Evolutionary conservation across 2,113 vertebrate genomes (phyloP), one percentile per base, ranked within the genome.

Genomic region (Ornithorhynchus anatinus): DNA sequence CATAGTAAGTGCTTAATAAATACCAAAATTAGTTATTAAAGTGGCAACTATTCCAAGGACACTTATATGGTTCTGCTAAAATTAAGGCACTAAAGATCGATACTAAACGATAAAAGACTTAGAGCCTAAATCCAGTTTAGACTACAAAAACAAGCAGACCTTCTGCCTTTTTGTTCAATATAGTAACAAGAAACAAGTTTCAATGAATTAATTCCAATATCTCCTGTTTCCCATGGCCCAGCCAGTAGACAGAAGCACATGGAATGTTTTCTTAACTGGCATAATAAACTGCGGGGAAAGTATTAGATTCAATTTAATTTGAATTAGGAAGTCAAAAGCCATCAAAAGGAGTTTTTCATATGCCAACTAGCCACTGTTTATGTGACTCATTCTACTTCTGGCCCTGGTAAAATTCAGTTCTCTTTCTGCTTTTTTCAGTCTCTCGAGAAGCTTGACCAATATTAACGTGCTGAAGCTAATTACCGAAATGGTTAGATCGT

Each of bases 181-280:
- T 69, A 43, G 23, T 19, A 67, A 54, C 62, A 59, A 44, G 36
- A 52, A 43, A 51, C 10, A 50, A 56, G 61, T 75, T 56, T n/a
- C n/a, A n/a, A n/a, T n/a, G 59, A 11, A 38, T 52, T 40, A 51
- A 62, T 20, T 48, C 45, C 14, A 45, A 5, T 50, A 54, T 59
- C 43, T 68, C 11, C 32, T 80, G 8, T 36, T n/a, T 62, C 15
- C 10, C 11, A 43, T 15, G 3, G 2, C 23, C 23, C 29, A 9
- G 10, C 22, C 45, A 48, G 27, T 25, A 27, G 23, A 15, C 27
- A 27, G 44, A 47, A 47, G 14, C 6, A 48, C 38, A 73, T 45
- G 17, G 36, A 50, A 5, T 29, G 4, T 13, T 61, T 62, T 73
- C 33, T 48, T 48, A 48, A 15, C 14, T 23, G 36, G 42, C 47